Conservation (phyloP, 2,113 vertebrate genomes). For the Toxotes chatareus region DNA sequence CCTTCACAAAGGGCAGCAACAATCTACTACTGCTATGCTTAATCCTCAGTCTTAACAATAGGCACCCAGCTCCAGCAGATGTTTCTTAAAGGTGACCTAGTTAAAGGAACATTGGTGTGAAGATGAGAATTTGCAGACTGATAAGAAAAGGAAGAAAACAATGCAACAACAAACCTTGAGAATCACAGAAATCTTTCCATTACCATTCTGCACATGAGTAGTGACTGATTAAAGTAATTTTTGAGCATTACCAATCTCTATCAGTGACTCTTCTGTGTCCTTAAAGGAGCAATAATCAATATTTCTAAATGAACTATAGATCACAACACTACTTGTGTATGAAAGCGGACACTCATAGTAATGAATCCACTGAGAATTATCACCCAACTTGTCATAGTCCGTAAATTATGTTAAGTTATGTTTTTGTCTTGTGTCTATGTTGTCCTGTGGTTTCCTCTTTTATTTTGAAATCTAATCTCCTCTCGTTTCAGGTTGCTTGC, state of each 20-base stretch:
- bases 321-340: background rate
- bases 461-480: too few species aligned
- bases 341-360: background rate
- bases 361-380: background rate
- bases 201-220: background rate
- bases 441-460: too few species aligned
- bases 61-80: conserved; percentile 23
- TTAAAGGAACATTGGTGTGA: background rate
- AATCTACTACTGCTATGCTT: conserved; percentile 18
- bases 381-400: background rate
- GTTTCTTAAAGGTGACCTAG: conserved; percentile 9
- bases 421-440: too few species aligned
- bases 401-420: too few species aligned
- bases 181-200: background rate
- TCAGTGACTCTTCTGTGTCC: background rate
- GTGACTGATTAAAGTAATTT: background rate
- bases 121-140: conserved; percentile 2
- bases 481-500: too few species aligned
- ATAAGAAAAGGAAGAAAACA: background rate
- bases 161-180: background rate
- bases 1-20: conserved; percentile 24
- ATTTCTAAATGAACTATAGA: background rate
- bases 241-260: background rate
- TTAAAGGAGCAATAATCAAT: background rate
- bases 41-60: conserved; percentile 30